Evolutionary conservation across 2,113 vertebrate genomes (phyloP), one percentile per base, ranked within the genome.

Genomic region (Thunnus maccoyii): DNA sequence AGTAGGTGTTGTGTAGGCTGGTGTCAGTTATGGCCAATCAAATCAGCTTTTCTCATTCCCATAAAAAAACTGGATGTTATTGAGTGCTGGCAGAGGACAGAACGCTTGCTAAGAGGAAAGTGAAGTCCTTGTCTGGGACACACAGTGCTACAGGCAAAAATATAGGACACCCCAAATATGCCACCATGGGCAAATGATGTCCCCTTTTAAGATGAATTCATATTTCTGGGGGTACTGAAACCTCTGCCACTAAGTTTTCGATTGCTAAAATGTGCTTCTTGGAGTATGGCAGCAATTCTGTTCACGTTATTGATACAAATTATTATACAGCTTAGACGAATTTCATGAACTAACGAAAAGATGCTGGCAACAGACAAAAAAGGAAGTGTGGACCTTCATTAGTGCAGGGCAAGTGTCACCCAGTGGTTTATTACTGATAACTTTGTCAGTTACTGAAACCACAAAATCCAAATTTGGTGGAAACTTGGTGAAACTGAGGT

Each of bases 141-240:
- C 64, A 55, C 70, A 25, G 67, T 58, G 62, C 72, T 52, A 75
- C 67, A 65, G 72, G 78, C 70, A 70, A 55, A 83, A 80, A 92
- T 86, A 62, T 82, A 83, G 78, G 76, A 11, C 85, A 86, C 18
- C 84, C 76, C 48, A 74, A 85, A 82, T 88, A 66, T 56, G 74
- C 50, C 80, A 83, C 41, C 44, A 22, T 51, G 27, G 73, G 67
- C 78, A 54, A 72, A 36, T 55, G 48, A 57, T 52, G 76, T 69
- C 61, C 65, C 56, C 71, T 58, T 63, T 76, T 12, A 80, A 70
- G 78, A 84, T 72, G 0, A 70, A 82, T 11, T 63, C 27, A 69
- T 86, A 72, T 78, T 72, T 84, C 16, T 75, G 60, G 25, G 52
- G 60, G 62, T 30, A 36, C 8, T 13, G 67, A 48, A 78, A 64